Evolutionary conservation across 2,113 vertebrate genomes (phyloP), one percentile per base, ranked within the genome.

Genomic region (Chitala chitala): DNA sequence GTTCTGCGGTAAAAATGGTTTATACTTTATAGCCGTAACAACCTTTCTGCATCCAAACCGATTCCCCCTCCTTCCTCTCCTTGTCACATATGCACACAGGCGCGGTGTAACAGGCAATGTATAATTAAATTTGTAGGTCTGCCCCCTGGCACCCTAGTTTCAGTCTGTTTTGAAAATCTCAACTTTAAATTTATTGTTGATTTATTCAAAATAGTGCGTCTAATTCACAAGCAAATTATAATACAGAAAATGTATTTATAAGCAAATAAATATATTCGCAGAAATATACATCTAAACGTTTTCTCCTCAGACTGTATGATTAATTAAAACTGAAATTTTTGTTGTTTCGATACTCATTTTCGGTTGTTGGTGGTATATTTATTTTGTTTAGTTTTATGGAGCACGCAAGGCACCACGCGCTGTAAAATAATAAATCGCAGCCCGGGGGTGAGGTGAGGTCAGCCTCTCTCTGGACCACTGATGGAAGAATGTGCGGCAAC

Each of bases 261-360:
- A n/a, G n/a, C n/a, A n/a, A 66, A 33, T 10, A 26, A 66, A 66
- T 66, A 66, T 40, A 66, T n/a, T 66, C 26, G 24, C 58, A 59
- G 8, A 6, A 59, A 59, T 24, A 72, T 46, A 44, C 26, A 59
- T 26, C 12, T 38, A 56, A 58, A 40, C 17, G 8, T 58, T 10
- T 46, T 59, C 4, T 17, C 44, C 48, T 46, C 22, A 48, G 24
- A 7, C 5, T 15, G 13, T 22, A 15, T 66, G 2, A 29, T 46
- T 48, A 72, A 59, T 58, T 33, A 33, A 55, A 22, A 46, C 20
- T 46, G 58, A 5, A n/a, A 40, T 33, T 26, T 72, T 44, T 56
- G 15, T 38, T 24, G 1, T 15, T n/a, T 58, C 13, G 36, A 12
- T 72, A 3, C 26, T 72, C 15, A 29, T 59, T n/a, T 56, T 59